Conservation (phyloP, 2,113 vertebrate genomes). For the Brachionichthys hirsutus region DNA sequence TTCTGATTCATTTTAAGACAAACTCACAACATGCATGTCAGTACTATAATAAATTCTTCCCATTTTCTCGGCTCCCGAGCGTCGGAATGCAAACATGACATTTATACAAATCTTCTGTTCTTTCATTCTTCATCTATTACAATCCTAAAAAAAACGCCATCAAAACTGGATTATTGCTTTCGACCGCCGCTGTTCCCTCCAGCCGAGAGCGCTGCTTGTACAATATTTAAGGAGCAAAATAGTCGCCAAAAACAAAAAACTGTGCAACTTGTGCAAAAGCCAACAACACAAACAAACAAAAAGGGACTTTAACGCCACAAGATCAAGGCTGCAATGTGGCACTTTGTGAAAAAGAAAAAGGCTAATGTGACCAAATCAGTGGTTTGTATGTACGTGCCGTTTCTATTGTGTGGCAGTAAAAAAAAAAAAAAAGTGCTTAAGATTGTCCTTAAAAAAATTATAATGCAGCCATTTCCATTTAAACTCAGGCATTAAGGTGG, state of each 20-base stretch:
- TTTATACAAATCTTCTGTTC: conserved; percentile 29
- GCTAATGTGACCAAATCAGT: conserved; percentile 29
- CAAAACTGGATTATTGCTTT: conserved; percentile 3
- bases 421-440: conserved; percentile 56
- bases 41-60: conserved; percentile 42
- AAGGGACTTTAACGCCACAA: conserved; percentile 17
- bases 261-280: conserved; percentile 73
- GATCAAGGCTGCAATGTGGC: conserved; percentile 43
- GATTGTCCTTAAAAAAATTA: conserved; percentile 54
- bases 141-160: background rate
- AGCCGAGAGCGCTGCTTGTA: conserved; percentile 8
- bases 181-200: conserved; percentile 4
- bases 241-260: conserved; percentile 27
- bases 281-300: conserved; percentile 25
- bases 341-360: conserved; percentile 42
- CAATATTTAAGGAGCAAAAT: conserved; percentile 22
- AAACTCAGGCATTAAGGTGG: conserved; percentile 31
- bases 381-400: conserved; percentile 38
- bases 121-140: conserved; percentile 1
- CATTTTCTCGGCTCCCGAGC: conserved; percentile 48
- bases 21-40: conserved; percentile 62
- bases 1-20: conserved; percentile 53
- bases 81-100: conserved; percentile 45
- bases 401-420: conserved; percentile 29
- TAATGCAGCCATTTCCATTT: conserved; percentile 39